Evolutionary conservation across 1,140 invertebrate genomes (phyloP), one percentile per base, ranked within the genome.

Genomic region (Chironomus striatipennis): DNA sequence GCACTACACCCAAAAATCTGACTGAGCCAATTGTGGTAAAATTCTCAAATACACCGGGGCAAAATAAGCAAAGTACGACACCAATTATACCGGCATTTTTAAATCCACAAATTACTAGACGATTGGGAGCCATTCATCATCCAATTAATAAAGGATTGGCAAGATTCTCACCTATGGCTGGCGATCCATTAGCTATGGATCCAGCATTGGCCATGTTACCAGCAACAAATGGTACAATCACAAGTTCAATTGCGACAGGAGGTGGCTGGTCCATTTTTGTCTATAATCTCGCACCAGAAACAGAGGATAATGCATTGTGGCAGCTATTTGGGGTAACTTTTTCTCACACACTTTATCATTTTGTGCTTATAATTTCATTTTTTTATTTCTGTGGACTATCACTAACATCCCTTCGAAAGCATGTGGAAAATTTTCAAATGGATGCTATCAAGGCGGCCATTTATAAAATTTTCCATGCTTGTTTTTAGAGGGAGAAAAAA

Each of bases 191-290:
- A 5, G 87, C 89, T 18, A 85, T 93, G 76, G 81, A 86, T 91
- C 85, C 92, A 90, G 18, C 65, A 20, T 18, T 70, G 24, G 24
- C 24, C 5, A 88, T 93, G 79, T 88, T 91, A 77, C 90, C 90
- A 74, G 84, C 93, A 90, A 84, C 86, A 89, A 76, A 83, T 92
- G 81, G 90, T 88, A 67, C 65, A 21, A 21, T 70, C 7, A 79
- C 79, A 67, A 79, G 78, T 74, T 79, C 80, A 2, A 20, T 70
- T 18, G n/a, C 65, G 20, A 81, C 81, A 0, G 81, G 81, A 3
- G 93, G 93, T 77, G 94, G 94, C 74, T 99, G 96, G 94, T 98
- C 96, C 83, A 97, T 99, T 83, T 99, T 99, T 84, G 95, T 99
- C 73, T 99, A 98, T 87, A 99, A 99, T 85, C 86, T 99, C 80